Evolutionary conservation across 2,888 invertebrate species (phyloP).

Genomic region (Pandemis heparana): DNA sequence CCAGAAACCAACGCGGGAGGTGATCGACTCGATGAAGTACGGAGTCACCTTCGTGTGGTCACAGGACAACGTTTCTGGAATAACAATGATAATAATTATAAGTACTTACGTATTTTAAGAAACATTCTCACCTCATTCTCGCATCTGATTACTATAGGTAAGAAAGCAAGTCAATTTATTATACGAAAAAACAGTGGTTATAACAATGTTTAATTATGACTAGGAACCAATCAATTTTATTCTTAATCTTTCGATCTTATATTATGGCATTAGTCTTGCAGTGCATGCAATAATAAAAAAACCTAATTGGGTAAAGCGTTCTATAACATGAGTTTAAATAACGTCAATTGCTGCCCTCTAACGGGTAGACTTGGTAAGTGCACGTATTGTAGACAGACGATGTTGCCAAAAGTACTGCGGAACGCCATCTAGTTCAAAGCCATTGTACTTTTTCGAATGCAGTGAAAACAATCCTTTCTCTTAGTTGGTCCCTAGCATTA

Average conservation of each 20-base stretch:
- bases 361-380: neutral
- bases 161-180: too few species aligned
- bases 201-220: too few species aligned
- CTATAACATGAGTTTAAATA: too few species aligned
- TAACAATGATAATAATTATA: neutral
- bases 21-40: slow-evolving; percentile 95
- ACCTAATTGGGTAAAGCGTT: too few species aligned
- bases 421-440: slow-evolving; percentile 2
- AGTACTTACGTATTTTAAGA: neutral
- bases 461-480: neutral
- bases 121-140: too few species aligned
- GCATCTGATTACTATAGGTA: too few species aligned
- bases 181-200: too few species aligned
- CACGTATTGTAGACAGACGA: slow-evolving; percentile 8
- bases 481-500: neutral
- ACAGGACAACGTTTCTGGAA: slow-evolving; percentile 93
- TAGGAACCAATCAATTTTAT: too few species aligned
- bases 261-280: too few species aligned
- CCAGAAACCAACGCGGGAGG: slow-evolving; percentile 92
- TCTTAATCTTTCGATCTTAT: too few species aligned
- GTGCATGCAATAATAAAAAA: too few species aligned
- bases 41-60: slow-evolving; percentile 96
- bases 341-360: neutral
- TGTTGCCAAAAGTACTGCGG: neutral
- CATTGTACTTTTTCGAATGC: neutral